Evolutionary conservation across 1,140 invertebrate genomes (phyloP), one percentile per base, ranked within the genome.

Genomic region (Drosophila pseudoobscura): DNA sequence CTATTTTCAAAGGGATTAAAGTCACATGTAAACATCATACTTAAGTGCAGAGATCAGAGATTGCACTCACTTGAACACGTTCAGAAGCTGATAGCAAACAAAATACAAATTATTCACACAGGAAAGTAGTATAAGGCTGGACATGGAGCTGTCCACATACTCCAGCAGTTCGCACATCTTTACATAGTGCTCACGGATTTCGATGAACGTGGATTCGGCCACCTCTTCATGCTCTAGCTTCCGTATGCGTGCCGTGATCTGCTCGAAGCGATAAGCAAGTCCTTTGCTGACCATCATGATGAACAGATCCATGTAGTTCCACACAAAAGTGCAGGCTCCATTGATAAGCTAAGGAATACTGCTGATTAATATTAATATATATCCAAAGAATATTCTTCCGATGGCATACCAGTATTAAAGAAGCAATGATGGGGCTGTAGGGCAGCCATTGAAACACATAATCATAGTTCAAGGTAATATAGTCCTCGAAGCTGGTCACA

Each of bases 91-190:
- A 1, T 95, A 90, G 70, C 95, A 95, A 31, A 96, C 94, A 70
- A 95, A 96, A 74, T 95, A 96, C 2, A 96, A 90, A 89, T 96
- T 96, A 63, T 94, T 94, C 0, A 93, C 92, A 65, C 94, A 95
- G 0, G 95, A 95, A n/a, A 95, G 83, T 2, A 96, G 90, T 31
- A 95, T 93, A 0, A 96, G 93, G 47, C 92, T 92, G 6, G 94
- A 94, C 29, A 95, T 90, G 39, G 92, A 89, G 3, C 92, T 90
- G 60, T 95, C 94, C 35, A 95, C 90, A 5, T 80, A 90, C 72
- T 93, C 92, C 0, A 94, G 93, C 2, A 95, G 75, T 46, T 91
- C 92, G 24, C 93, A 93, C 58, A 95, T 88, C 58, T 92, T 92
- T 61, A 94, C 94, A 74, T 94, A 95, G 49, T 94, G 94, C 75